Evolutionary conservation across 1,140 invertebrate genomes (phyloP), one percentile per base, ranked within the genome.

Genomic region (Notospermus geniculatus): DNA sequence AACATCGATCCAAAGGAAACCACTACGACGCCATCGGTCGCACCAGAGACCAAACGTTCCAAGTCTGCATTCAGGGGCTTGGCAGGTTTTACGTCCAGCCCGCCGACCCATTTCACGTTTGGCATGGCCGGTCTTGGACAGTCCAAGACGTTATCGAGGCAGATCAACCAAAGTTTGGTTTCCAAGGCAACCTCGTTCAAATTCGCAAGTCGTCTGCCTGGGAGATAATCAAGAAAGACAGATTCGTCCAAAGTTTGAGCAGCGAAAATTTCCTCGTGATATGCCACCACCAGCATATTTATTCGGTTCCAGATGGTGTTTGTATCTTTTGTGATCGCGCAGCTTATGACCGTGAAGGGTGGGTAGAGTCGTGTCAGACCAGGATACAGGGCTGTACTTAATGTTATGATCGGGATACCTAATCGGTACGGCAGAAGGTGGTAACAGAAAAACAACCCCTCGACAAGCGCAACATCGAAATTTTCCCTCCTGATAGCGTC

Each of bases 391-490:
- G 25, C 46, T 23, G 46, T 50, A 19, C 5, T 7, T 27, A 50
- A 23, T 23, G 19, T 50, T 19, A 50, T 27, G 46, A 50, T 23
- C 46, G 46, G 25, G 9, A 50, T 27, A 27, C 25, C 25, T 27
- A 50, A 27, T 5, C 25, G n/a, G 25, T 50, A 50, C n/a, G 46
- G 46, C n/a, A 50, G n/a, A 5, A 50, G n/a, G n/a, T 50, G 46
- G 25, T 50, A 23, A n/a, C 46, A 50, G 46, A 50, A 50, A 50
- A 23, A 50, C n/a, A 50, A 50, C 9, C 46, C 46, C 25, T 50
- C 46, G 46, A 50, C 46, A 27, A 50, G n/a, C n/a, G 46, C 46
- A 19, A 50, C 25, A 50, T 50, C 46, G 46, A 50, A 50, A 7
- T 27, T 50, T 9, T 50, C n/a, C 9, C n/a, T 27, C 19, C 19